Percentiles rank a stretch among this genome's conserved stretches.
These are phyloP conservation scores for Rhodeus uyekii DNA, from an alignment of 2,797 vertebrate genomes.

Conservation along the genomic window DNA sequence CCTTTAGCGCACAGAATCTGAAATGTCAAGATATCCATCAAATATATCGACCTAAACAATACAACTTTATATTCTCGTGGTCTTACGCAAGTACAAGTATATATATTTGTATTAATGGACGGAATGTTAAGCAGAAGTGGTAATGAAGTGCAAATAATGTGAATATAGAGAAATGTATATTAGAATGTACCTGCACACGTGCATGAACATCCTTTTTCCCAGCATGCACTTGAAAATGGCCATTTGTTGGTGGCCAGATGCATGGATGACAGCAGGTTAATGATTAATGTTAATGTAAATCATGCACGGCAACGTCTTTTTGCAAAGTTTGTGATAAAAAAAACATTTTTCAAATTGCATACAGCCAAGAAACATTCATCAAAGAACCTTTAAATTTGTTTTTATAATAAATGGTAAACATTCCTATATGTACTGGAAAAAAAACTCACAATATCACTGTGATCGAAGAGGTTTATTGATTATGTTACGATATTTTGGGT, in stretches of 20 bases:
- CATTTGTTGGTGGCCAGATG: constrained; percentile 45
- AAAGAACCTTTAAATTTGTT: neutral
- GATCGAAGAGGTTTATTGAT: constrained; percentile 63
- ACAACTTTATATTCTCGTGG: neutral
- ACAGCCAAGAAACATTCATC: neutral
- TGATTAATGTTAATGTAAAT: constrained; percentile 60
- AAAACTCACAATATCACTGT: constrained; percentile 59
- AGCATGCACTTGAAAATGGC: constrained; percentile 58
- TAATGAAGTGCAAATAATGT: neutral
- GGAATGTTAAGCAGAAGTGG: constrained; percentile 19
- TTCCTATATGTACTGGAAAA: constrained; percentile 11
- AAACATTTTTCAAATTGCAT: neutral
- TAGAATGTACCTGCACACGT: constrained; percentile 49
- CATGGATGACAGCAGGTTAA: constrained; percentile 63
- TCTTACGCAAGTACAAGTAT: neutral
- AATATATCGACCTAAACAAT: neutral
- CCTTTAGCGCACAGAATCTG: constrained; percentile 89
- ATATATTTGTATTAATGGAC: neutral
- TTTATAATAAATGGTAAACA: neutral
- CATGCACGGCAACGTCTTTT: constrained; percentile 42
- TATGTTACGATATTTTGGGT: constrained; percentile 64
- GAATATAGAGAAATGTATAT: neutral
- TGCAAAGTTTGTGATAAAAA: constrained; percentile 7
- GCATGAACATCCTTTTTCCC: constrained; percentile 46
- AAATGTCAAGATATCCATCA: constrained; percentile 71